phyloP scores from a whole-genome alignment of 2,797 vertebrate genomes.

The Molossus molossus region DNA sequence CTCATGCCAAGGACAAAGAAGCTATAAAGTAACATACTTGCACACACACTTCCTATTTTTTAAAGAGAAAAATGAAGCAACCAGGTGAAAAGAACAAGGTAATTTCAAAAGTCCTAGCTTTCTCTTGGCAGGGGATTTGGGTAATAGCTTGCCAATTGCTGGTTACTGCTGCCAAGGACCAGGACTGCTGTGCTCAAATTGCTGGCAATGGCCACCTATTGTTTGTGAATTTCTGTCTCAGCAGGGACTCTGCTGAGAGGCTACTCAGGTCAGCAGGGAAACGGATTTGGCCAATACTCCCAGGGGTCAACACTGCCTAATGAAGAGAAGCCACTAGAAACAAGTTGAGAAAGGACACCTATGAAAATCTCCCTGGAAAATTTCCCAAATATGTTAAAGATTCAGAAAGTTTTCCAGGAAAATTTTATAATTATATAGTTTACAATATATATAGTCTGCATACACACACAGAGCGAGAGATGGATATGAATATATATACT shows the following conservation, averaged over 20 bases:
- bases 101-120: conserved; percentile 75
- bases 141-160: conserved; percentile 79
- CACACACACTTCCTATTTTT: background rate
- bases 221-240: conserved; percentile 78
- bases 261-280: conserved; percentile 62
- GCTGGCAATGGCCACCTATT: conserved; percentile 80
- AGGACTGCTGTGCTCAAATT: conserved; percentile 76
- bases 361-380: conserved; percentile 32
- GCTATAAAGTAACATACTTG: conserved; percentile 2
- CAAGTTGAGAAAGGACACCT: background rate
- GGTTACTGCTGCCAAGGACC: conserved; percentile 71
- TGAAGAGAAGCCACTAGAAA: conserved; percentile 7
- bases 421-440: background rate
- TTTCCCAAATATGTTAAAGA: background rate
- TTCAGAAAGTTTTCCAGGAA: background rate
- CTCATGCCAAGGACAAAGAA: background rate
- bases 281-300: background rate
- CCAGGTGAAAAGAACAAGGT: conserved; percentile 80
- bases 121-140: conserved; percentile 78
- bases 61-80: conserved; percentile 29
- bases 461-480: too few relatives aligned
- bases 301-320: conserved; percentile 7
- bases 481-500: too few relatives aligned
- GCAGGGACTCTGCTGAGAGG: conserved; percentile 70
- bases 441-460: background rate